Percentiles rank a stretch among this genome's conserved stretches.
phyloP scores from a whole-genome alignment of 2,113 vertebrate species.

The Dromaius novaehollandiae region DNA sequence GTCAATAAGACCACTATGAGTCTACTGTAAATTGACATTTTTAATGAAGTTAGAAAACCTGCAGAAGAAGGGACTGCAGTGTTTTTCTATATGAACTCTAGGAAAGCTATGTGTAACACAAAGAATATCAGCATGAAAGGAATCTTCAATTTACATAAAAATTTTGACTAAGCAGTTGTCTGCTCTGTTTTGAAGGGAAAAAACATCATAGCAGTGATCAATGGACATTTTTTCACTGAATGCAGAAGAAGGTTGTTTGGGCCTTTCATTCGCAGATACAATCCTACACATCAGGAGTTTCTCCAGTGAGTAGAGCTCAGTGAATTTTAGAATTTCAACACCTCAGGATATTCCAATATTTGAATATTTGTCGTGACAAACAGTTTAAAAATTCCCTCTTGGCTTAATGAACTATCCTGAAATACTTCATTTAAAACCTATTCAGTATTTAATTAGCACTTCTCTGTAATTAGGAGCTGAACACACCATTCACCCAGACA shows the following conservation, averaged over 20 bases:
- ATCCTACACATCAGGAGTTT: neutral
- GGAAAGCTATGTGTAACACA: neutral
- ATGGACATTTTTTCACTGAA: neutral
- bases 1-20: neutral
- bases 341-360: neutral
- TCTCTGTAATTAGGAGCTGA: neutral
- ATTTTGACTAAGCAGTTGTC: neutral
- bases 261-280: neutral
- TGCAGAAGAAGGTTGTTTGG: rapidly evolving
- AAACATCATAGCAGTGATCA: neutral
- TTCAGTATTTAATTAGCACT: neutral
- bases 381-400: neutral
- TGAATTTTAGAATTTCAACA: neutral
- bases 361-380: neutral
- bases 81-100: neutral
- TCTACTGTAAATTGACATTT: no score
- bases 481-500: neutral
- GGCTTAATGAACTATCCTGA: neutral
- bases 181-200: neutral
- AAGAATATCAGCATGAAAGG: neutral
- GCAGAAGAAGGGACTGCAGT: neutral
- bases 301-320: neutral
- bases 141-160: neutral
- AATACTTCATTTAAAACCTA: neutral
- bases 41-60: neutral